Evolutionary conservation across 2,888 invertebrate species (phyloP).

Genomic region (Eilema depressum): DNA sequence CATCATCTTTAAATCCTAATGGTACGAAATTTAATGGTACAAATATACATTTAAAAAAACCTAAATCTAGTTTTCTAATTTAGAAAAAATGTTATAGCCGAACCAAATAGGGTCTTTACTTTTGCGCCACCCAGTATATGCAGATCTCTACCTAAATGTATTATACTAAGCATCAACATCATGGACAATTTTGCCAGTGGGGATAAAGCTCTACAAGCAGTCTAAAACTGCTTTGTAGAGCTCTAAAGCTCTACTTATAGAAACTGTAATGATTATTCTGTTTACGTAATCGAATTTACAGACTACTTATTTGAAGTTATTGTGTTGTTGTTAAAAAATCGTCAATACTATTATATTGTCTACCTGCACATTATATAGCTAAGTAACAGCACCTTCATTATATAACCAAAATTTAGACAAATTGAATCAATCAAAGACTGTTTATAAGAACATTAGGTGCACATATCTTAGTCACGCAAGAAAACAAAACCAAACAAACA

Average conservation of each 20-base stretch:
- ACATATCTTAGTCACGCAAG: conserved; percentile 14
- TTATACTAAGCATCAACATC: background rate
- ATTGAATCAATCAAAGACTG: conserved; percentile 19
- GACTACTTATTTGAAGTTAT: background rate
- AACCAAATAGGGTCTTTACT: too few relatives aligned
- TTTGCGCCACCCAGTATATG: too few relatives aligned
- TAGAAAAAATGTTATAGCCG: too few relatives aligned
- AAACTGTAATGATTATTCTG: background rate
- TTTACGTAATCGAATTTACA: background rate
- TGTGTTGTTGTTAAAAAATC: background rate
- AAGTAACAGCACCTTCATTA: conserved; percentile 7
- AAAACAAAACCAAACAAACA: conserved; percentile 32
- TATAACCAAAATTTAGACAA: conserved; percentile 15
- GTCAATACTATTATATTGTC: background rate
- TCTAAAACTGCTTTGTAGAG: background rate
- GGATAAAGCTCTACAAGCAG: background rate
- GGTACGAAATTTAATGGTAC: too few relatives aligned
- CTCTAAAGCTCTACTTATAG: background rate
- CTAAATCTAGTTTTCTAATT: too few relatives aligned
- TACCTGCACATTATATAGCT: too few relatives aligned
- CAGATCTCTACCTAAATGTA: too few relatives aligned
- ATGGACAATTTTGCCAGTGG: background rate
- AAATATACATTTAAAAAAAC: too few relatives aligned
- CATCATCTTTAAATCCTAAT: too few relatives aligned
- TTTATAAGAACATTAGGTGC: conserved; percentile 15